Conservation (phyloP, 2,888 invertebrate species). For the Drosophila aldrichi region DNA sequence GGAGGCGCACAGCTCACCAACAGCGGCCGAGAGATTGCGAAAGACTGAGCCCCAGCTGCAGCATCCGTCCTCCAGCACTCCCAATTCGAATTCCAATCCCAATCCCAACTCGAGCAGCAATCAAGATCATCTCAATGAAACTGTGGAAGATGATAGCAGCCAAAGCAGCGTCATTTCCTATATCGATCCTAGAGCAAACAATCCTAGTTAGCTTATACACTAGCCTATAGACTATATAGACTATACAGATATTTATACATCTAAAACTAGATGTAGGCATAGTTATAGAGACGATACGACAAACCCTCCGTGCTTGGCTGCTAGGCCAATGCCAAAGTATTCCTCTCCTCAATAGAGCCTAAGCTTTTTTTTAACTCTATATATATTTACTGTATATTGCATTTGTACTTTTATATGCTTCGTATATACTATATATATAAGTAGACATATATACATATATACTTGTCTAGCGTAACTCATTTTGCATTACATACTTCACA, state of each 20-base stretch:
- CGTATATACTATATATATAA: conserved; percentile 11
- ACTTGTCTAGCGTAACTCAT: conserved; percentile 19
- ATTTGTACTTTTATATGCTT: conserved; percentile 38
- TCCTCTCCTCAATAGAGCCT: conserved; percentile 31
- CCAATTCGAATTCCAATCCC: conserved; percentile 11
- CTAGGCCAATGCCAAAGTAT: conserved; percentile 44
- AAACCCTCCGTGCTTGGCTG: conserved; percentile 45
- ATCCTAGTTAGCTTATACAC: conserved; percentile 60
- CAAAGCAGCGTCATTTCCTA: conserved; percentile 85
- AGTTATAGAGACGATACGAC: conserved; percentile 24
- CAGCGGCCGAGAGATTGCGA: conserved; percentile 33
- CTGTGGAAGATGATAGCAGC: conserved; percentile 85
- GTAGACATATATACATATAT: conserved; percentile 16
- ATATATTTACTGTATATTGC: conserved; percentile 22
- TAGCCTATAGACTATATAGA: conserved; percentile 17
- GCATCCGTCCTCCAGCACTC: conserved; percentile 4
- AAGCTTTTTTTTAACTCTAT: conserved; percentile 10
- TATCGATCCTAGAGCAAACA: conserved; percentile 83
- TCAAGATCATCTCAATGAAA: conserved; percentile 74
- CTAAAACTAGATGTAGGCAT: conserved; percentile 19
- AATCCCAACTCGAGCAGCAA: conserved; percentile 19
- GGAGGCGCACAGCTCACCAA: conserved; percentile 15
- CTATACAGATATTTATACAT: conserved; percentile 18
- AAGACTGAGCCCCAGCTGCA: conserved; percentile 29
- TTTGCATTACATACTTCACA: conserved; percentile 20